phyloP scores from a whole-genome alignment of 2,113 vertebrate genomes.

The Ceratotherium simum region DNA sequence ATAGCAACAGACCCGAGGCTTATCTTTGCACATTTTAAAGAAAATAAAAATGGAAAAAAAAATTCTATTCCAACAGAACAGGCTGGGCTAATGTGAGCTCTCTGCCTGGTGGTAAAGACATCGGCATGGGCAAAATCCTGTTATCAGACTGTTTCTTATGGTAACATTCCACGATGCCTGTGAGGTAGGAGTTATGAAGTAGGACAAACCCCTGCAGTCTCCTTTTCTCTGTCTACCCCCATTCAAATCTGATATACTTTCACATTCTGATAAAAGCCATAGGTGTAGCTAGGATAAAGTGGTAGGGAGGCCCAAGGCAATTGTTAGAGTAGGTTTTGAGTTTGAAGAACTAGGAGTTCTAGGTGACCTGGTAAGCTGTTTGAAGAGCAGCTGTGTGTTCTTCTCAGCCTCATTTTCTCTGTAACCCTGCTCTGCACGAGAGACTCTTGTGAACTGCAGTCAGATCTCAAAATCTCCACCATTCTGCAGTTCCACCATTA shows the following conservation, averaged over 20 bases:
- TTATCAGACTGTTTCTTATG: conserved; percentile 15
- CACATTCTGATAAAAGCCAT: conserved; percentile 73
- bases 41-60: conserved; percentile 76
- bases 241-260: background rate
- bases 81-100: conserved; percentile 74
- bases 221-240: conserved; percentile 22
- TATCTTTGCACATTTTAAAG: conserved; percentile 69
- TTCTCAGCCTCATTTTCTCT: conserved; percentile 37
- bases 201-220: conserved; percentile 14
- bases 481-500: background rate
- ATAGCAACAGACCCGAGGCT: conserved; percentile 59
- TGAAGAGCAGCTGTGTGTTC: conserved; percentile 25
- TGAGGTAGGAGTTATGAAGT: background rate
- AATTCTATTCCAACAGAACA: conserved; percentile 52
- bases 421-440: background rate
- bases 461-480: conserved; percentile 2
- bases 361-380: background rate
- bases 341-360: conserved; percentile 17
- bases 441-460: conserved; percentile 28
- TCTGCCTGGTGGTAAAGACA: conserved; percentile 49
- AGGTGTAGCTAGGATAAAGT: conserved; percentile 51
- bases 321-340: background rate
- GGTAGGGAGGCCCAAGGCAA: conserved; percentile 40
- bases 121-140: background rate
- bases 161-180: background rate